These are phyloP conservation scores for Asobara japonica DNA, from an alignment of 1,140 invertebrate species.

Conservation along the genomic window DNA sequence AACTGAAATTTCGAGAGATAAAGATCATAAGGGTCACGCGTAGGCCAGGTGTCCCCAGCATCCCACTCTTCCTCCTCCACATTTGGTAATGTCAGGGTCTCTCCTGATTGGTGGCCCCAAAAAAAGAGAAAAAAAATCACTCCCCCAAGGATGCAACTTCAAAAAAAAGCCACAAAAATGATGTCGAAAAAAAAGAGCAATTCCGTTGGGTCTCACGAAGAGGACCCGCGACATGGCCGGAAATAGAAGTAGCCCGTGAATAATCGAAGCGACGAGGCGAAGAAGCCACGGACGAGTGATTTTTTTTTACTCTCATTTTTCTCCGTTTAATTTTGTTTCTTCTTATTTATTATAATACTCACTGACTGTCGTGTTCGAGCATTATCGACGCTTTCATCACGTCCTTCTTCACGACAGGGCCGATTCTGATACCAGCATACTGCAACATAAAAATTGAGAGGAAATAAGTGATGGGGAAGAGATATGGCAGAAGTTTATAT, in stretches of 20 bases:
- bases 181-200: not conserved
- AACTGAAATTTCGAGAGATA: not conserved
- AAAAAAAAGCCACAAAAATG: not conserved
- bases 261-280: slow-evolving; percentile 15
- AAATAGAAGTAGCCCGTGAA: slow-evolving; percentile 12
- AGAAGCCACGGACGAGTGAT: not conserved
- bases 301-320: not conserved
- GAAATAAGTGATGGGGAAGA: not conserved
- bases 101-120: not conserved
- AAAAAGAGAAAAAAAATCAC: not conserved
- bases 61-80: not conserved
- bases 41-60: not conserved
- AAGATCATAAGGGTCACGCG: not conserved
- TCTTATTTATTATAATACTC: slow-evolving; percentile 57
- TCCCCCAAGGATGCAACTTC: not conserved
- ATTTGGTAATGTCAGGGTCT: not conserved
- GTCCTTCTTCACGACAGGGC: slow-evolving; percentile 98
- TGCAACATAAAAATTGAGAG: slow-evolving; percentile 68
- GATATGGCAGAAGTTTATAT: not conserved
- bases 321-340: not conserved
- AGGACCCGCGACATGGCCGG: not conserved
- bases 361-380: slow-evolving; percentile 98
- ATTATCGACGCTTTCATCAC: slow-evolving; percentile 99
- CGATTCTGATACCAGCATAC: slow-evolving; percentile 98
- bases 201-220: not conserved